Percentiles rank a stretch among this genome's conserved stretches.
phyloP scores from a whole-genome alignment of 2,113 vertebrate species.

The Siphamia tubifer region DNA sequence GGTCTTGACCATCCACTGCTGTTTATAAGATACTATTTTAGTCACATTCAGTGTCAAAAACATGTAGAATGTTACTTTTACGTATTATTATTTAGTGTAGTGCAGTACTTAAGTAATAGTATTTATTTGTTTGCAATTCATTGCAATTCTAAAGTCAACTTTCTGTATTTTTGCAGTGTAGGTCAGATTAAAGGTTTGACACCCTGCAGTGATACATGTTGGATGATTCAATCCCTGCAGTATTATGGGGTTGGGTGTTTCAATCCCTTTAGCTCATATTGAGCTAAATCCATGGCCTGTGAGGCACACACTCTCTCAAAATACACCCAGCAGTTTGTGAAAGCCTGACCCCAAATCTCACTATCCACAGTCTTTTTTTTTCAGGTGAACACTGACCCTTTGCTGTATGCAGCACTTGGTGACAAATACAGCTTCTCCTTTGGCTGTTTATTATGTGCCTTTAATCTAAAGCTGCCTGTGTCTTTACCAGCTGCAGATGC shows the following conservation, averaged over 20 bases:
- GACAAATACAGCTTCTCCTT: background rate
- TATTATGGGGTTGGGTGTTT: background rate
- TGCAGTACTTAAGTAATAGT: too few species aligned
- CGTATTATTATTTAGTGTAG: too few species aligned
- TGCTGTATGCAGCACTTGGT: background rate
- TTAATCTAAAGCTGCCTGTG: slow-evolving; percentile 19
- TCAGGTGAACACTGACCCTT: background rate
- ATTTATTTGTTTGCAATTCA: too few species aligned
- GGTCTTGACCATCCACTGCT: too few species aligned
- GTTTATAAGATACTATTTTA: too few species aligned
- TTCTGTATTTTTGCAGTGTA: too few species aligned
- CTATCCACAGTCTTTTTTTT: background rate
- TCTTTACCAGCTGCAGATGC: slow-evolving; percentile 30
- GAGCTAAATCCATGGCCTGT: background rate
- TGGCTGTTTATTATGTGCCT: slow-evolving; percentile 29
- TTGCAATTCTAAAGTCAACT: too few species aligned
- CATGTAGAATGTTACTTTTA: too few species aligned
- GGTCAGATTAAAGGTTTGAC: slow-evolving; percentile 10
- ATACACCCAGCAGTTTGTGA: slow-evolving; percentile 12
- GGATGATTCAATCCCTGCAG: slow-evolving; percentile 7
- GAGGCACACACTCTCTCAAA: background rate
- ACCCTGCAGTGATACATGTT: slow-evolving; percentile 7
- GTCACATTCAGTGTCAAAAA: too few species aligned
- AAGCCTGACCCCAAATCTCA: slow-evolving; percentile 15
- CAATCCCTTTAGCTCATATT: slow-evolving; percentile 8